These are phyloP conservation scores for Ophioderma brevispina DNA, from an alignment of 35 echinoderm and acorn worm species.

Conservation along the genomic window DNA sequence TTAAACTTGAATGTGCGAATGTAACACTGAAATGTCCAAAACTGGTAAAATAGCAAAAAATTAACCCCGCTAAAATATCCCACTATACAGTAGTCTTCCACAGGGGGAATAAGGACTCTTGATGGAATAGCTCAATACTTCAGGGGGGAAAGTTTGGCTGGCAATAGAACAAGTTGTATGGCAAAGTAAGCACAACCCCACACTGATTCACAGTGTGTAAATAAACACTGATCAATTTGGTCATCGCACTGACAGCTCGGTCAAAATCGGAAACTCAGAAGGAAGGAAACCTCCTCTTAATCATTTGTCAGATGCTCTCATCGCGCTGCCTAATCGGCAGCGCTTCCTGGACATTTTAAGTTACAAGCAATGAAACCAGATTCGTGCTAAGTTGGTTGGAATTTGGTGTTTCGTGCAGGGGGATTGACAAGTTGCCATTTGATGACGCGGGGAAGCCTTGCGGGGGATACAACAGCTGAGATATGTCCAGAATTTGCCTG, in stretches of 20 bases:
- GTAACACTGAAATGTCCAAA: no score
- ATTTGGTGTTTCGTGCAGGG: background rate
- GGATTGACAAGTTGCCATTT: background rate
- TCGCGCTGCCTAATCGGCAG: background rate
- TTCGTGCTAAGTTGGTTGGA: no score
- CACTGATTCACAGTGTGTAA: background rate
- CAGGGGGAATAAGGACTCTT: no score
- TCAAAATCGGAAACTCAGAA: background rate
- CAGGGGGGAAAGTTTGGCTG: no score
- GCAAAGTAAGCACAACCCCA: no score
- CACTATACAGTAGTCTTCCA: no score
- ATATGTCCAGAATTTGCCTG: background rate
- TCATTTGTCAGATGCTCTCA: background rate
- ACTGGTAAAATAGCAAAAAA: no score
- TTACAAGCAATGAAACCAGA: no score
- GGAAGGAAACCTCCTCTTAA: conserved; percentile 4
- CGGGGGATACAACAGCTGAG: background rate
- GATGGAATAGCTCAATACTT: no score
- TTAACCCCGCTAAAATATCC: no score
- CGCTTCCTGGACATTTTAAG: background rate
- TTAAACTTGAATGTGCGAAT: no score
- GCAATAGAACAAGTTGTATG: no score
- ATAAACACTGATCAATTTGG: conserved; percentile 9
- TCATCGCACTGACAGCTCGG: conserved; percentile 2
- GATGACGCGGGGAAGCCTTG: background rate